Base-by-base conservation (phyloP, 2,113 vertebrate species). In the Notechis scutatus region DNA sequence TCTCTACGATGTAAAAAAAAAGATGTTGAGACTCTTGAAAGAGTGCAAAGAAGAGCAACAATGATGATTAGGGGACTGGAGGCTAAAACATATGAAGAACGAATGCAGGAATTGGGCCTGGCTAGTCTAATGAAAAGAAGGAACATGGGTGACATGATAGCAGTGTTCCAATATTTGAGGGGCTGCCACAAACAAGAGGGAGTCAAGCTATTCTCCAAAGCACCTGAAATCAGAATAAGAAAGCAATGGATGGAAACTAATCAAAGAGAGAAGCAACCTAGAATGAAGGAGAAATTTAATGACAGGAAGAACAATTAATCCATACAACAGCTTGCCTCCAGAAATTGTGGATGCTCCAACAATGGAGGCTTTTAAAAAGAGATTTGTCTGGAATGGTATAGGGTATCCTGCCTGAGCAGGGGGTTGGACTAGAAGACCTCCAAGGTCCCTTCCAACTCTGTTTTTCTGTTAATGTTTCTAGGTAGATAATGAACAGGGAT, bases 31-130 rank as follows among this genome's bases (percentile, higher is more conserved):
- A 61, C 59, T 61, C 57, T 61, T 10, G 24, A 26, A 61, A 61
- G 2, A 10, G 59, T 26, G 3, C 59, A 61, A 9, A 61, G 10
- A 61, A 61, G 59, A 26, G 24, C 24, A 26, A 11, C 24, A 11
- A 26, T 11, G 59, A 11, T 26, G 59, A 26, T 26, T 0, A 26
- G 59, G 59, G 59, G 24, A 61, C 1, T 61, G 24, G 59, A 61
- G 59, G 9, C 59, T 61, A 26, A 61, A 61, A 11, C 3, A 61
- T 61, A 61, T 0, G 0, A 61, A 2, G 1, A 12, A 64, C 0
- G 1, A 4, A 2, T 64, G 61, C 61, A 14, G 4, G 61, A 64
- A 0, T 0, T 29, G 61, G 26, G 26, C 5, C 1, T 0, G 11
- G 4, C 10, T 64, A 61, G 59, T 61, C 29, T 29, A 64, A n/a